Conservation (phyloP, 2,113 vertebrate genomes). For the Enhydra lutris region DNA sequence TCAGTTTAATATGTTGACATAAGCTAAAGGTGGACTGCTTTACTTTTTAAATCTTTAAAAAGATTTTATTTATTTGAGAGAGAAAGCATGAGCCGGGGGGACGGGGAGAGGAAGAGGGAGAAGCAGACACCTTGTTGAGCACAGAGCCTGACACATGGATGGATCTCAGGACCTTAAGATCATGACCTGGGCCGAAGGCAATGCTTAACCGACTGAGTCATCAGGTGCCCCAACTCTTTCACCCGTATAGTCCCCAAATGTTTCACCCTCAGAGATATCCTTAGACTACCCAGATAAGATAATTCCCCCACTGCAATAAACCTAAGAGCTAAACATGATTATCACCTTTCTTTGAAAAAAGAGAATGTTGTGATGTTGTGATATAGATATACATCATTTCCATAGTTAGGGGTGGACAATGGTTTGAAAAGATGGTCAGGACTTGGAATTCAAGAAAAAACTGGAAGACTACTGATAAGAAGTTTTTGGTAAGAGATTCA, state of each 20-base stretch:
- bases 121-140: background rate
- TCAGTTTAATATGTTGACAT: background rate
- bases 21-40: background rate
- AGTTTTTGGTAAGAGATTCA: background rate
- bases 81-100: background rate
- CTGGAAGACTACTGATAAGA: background rate
- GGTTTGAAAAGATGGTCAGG: background rate
- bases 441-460: background rate
- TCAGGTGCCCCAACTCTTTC: background rate
- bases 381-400: background rate
- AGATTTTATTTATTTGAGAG: background rate
- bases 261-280: background rate
- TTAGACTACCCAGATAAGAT: background rate
- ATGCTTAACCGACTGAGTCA: background rate
- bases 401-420: background rate
- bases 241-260: background rate
- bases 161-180: background rate
- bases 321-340: background rate
- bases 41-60: background rate
- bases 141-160: background rate
- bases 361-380: background rate
- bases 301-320: background rate
- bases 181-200: background rate
- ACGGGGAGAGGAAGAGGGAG: background rate
- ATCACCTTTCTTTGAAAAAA: background rate